phyloP scores from a whole-genome alignment of 1,140 invertebrate species.

The Eurosta solidaginis region DNA sequence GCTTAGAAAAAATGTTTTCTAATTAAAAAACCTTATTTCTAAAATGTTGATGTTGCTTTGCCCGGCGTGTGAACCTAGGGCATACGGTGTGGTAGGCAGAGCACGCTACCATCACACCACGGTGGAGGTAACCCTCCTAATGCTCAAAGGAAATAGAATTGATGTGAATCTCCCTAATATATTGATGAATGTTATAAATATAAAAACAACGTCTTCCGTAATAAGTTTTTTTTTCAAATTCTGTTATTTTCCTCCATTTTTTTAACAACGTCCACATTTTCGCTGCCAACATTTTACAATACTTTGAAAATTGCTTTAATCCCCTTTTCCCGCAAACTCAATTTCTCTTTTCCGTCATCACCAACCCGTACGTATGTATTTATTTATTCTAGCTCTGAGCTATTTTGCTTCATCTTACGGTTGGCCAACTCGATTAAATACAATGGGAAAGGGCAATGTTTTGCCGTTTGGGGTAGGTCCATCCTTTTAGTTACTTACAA shows the following conservation, averaged over 20 bases:
- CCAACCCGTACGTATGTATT: no score
- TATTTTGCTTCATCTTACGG: background rate
- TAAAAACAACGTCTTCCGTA: background rate
- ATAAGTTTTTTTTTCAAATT: background rate
- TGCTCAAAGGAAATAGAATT: no score
- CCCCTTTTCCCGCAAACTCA: background rate
- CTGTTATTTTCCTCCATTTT: background rate
- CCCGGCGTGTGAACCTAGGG: no score
- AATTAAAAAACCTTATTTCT: no score
- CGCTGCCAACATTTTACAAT: background rate
- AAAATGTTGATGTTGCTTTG: no score
- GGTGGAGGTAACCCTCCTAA: no score
- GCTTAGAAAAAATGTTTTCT: no score
- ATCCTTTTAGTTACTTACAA: background rate
- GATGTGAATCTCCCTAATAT: no score
- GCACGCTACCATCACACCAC: no score
- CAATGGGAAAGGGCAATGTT: background rate
- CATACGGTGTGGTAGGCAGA: no score
- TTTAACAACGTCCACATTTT: background rate
- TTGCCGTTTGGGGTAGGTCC: slow-evolving; percentile 17
- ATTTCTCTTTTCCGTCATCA: background rate
- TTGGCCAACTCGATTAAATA: background rate
- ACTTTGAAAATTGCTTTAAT: background rate
- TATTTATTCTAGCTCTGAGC: background rate
- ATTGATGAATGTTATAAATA: no score